Evolutionary conservation across 2,888 invertebrate genomes (phyloP), one percentile per base, ranked within the genome.

Genomic region (Mystacides longicornis): DNA sequence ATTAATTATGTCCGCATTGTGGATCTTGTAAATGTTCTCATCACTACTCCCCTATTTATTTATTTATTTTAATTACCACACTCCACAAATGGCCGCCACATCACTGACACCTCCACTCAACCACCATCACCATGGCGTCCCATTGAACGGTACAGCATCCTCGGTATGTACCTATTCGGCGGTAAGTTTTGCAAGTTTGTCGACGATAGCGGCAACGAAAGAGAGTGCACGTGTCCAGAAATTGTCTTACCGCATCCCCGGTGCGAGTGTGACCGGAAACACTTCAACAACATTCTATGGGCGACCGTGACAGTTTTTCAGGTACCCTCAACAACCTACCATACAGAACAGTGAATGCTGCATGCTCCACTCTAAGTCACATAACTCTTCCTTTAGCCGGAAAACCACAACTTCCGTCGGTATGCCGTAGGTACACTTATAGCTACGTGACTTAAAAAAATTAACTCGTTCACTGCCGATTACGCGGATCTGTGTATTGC

Each of bases 101-200:
- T 50, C 23, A 46, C 16, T 31, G 53, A 22, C 53, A 27, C 27
- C 27, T 22, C 42, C 33, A 16, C 31, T 18, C 9, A 43, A 43
- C 14, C n/a, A n/a, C n/a, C n/a, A 27, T 7, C 37, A 37, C 18
- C 46, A 43, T 47, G 46, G 20, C 46, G 46, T 46, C 23, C 14
- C 52, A 16, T 47, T 23, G 1, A 20, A 11, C 52, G 23, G 46
- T 47, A 78, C 89, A 96, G 96, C 87, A 93, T 94, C 81, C 90
- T 96, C 84, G 96, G 96, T 82, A 96, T 95, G 94, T 93, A 93
- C 85, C 89, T 96, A 81, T 96, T 96, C 84, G 95, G 95, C 81
- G 94, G 95, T 89, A 94, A 94, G 89, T 95, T 96, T 92, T 95
- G 95, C 91, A 93, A 92, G 86, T 90, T 86, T 84, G 83, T 86